Evolutionary conservation across 2,113 vertebrate species (phyloP).

Genomic region (Epinephelus moara): DNA sequence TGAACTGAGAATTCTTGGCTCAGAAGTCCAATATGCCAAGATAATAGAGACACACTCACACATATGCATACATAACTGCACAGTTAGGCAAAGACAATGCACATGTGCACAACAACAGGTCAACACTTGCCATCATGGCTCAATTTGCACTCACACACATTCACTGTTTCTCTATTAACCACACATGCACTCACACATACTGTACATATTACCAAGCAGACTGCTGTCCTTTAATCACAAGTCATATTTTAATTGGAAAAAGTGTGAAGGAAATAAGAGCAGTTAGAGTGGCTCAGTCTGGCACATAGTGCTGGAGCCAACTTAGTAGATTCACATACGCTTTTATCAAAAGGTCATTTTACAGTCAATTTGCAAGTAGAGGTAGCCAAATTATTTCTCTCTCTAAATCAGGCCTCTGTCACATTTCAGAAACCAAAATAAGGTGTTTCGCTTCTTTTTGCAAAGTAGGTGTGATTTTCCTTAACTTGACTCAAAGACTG

Average conservation of each 20-base stretch:
- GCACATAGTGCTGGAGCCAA: conserved; percentile 51
- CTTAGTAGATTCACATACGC: conserved; percentile 46
- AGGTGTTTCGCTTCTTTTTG: not conserved
- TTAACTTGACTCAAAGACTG: not conserved
- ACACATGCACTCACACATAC: conserved; percentile 18
- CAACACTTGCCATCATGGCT: not conserved
- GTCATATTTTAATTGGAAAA: conserved; percentile 66
- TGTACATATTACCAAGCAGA: conserved; percentile 30
- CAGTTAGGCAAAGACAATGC: conserved; percentile 4
- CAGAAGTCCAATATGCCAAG: conserved; percentile 39
- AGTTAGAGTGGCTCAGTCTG: conserved; percentile 51
- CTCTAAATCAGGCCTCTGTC: not conserved
- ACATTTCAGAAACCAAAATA: conserved; percentile 1
- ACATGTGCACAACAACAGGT: not conserved
- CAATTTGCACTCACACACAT: conserved; percentile 14
- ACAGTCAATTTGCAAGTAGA: conserved; percentile 29
- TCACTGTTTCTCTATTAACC: not conserved
- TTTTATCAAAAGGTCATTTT: conserved; percentile 54
- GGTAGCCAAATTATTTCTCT: conserved; percentile 42
- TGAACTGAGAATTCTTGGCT: conserved; percentile 41
- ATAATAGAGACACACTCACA: conserved; percentile 33
- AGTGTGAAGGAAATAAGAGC: conserved; percentile 64
- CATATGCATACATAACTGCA: conserved; percentile 1
- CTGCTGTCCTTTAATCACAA: conserved; percentile 70
- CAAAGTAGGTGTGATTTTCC: not conserved